Percentiles rank a stretch among this genome's conserved stretches.
phyloP scores from a whole-genome alignment of 1,140 invertebrate genomes.

The Drosophila nannoptera region DNA sequence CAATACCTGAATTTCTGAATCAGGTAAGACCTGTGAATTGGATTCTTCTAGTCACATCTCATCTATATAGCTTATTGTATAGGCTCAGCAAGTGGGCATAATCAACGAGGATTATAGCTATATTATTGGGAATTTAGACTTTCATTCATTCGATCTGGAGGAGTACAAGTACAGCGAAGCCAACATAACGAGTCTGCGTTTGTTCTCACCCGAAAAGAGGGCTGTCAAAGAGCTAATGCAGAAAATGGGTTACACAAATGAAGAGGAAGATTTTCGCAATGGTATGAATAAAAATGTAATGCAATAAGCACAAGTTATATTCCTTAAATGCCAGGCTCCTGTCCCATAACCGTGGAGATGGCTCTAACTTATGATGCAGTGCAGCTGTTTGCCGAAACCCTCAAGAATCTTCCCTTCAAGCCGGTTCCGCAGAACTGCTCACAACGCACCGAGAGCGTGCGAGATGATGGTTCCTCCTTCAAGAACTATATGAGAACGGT shows the following conservation, averaged over 20 bases:
- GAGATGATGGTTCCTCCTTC: slow-evolving; percentile 85
- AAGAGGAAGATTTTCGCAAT: slow-evolving; percentile 79
- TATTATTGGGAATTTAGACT: slow-evolving; percentile 89
- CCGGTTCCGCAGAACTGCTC: slow-evolving; percentile 82
- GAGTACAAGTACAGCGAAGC: slow-evolving; percentile 89
- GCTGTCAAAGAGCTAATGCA: slow-evolving; percentile 58
- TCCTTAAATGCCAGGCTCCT: slow-evolving; percentile 53
- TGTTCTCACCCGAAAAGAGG: slow-evolving; percentile 83
- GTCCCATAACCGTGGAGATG: slow-evolving; percentile 83
- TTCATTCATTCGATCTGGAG: slow-evolving; percentile 88
- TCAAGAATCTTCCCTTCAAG: slow-evolving; percentile 60
- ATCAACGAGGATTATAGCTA: slow-evolving; percentile 88
- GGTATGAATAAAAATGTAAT: slow-evolving; percentile 29
- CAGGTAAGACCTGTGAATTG: slow-evolving; percentile 72
- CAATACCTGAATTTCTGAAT: slow-evolving; percentile 84
- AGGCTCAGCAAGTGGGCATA: slow-evolving; percentile 90
- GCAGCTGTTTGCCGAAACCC: slow-evolving; percentile 83
- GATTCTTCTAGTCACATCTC: neutral
- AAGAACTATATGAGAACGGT: slow-evolving; percentile 87
- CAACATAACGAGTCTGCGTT: slow-evolving; percentile 89
- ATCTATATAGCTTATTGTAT: too few species aligned
- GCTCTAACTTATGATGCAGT: slow-evolving; percentile 90
- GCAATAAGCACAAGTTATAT: too few species aligned
- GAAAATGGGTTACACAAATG: slow-evolving; percentile 78
- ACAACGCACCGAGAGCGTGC: slow-evolving; percentile 64